Base-by-base conservation (phyloP, 2,113 vertebrate genomes). In the Bothrops jararaca region DNA sequence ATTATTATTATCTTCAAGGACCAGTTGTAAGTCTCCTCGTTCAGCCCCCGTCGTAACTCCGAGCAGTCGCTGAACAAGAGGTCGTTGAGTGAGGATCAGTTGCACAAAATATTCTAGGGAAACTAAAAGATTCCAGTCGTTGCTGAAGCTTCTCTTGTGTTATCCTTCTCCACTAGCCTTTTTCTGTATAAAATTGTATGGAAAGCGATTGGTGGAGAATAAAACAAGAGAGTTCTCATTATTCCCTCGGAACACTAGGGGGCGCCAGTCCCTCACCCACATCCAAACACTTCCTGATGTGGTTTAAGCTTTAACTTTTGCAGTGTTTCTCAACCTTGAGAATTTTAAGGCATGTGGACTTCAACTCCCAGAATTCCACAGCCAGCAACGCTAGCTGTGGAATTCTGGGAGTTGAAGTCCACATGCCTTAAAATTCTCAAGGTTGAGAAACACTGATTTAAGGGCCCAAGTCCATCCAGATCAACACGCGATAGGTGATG, bases 161-260 rank as follows among this genome's bases (percentile, higher is more conserved):
- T 39, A 57, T 60, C 74, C 1, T 93, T 91, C 93, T 85, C 8
- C 39, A 39, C 93, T 93, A 80, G 34, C 18, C 91, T 86, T 24
- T 50, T 12, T 69, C n/a, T 48, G 88, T 2, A 88, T 90, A 23
- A 34, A 80, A 74, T 56, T 64, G 29, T 64, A 64, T 1, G 48
- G 48, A 50, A 50, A 50, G 8, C 8, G 48, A 50, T 8, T 50
- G 7, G 48, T 50, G 48, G 48, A 64, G 60, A n/a, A 69, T n/a
- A n/a, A 69, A 69, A 5, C 29, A 13, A 2, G 0, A 23, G 88
- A 0, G 0, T 80, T 95, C 94, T 0, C 90, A 94, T 56, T 86
- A 93, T 85, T 22, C 0, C 56, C 88, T 95, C 34, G 95, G 95
- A 95, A 94, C 97, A 97, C 96, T 94, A 95, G 97, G 95, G 97